Evolutionary conservation across 2,888 invertebrate genomes (phyloP).

Genomic region (Caenorhabditis zanzibari): DNA sequence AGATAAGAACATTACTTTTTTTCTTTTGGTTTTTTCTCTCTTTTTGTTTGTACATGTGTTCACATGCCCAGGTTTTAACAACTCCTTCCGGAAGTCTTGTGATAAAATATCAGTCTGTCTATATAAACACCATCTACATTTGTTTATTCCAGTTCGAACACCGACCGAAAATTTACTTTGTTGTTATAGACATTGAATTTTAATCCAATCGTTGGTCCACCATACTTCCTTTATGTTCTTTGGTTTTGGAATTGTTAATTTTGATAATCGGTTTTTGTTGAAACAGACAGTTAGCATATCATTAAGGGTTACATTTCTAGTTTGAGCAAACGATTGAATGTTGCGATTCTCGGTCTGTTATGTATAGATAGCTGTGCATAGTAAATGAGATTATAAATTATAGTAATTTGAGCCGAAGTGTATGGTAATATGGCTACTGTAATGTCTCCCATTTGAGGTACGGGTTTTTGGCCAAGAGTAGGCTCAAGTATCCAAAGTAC

Average conservation of each 20-base stretch:
- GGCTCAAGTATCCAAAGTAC: too few species aligned
- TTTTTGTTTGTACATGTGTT: conserved; percentile 13
- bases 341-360: neutral
- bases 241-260: neutral
- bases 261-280: neutral
- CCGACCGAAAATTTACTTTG: neutral
- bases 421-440: too few species aligned
- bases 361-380: too few species aligned
- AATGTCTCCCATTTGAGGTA: too few species aligned
- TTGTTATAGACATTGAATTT: conserved; percentile 26
- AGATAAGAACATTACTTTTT: conserved; percentile 11
- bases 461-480: too few species aligned
- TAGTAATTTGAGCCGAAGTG: too few species aligned
- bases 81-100: conserved; percentile 16
- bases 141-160: neutral
- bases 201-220: conserved; percentile 13
- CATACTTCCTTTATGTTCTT: conserved; percentile 11
- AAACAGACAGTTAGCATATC: neutral
- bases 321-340: neutral
- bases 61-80: neutral
- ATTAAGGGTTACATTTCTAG: conserved; percentile 16
- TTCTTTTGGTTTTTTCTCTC: conserved; percentile 12
- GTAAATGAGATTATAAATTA: too few species aligned
- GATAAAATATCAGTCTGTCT: conserved; percentile 6
- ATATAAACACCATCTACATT: neutral